These are phyloP conservation scores for Tolmerus cingulatus DNA, from an alignment of 2,888 invertebrate species.

Conservation along the genomic window DNA sequence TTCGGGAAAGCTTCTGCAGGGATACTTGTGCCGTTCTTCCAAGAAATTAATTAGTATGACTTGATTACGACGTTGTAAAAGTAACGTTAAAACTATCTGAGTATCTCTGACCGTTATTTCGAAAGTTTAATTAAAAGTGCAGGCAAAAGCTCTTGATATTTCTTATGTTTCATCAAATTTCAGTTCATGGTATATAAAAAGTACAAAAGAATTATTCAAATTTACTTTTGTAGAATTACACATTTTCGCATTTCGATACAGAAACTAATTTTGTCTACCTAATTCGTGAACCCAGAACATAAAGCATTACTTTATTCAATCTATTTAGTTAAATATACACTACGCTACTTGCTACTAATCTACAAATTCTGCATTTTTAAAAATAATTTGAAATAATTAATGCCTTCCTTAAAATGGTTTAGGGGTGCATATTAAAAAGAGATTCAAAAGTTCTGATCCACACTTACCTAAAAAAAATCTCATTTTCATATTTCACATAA, in stretches of 20 bases:
- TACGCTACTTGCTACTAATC: too few relatives aligned
- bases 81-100: conserved; percentile 23
- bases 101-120: neutral
- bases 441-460: neutral
- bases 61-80: conserved; percentile 33
- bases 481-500: neutral
- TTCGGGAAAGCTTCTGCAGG: conserved; percentile 3
- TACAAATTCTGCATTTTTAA: too few relatives aligned
- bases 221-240: neutral
- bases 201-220: neutral
- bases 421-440: neutral
- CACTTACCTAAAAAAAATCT: neutral
- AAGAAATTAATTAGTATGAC: conserved; percentile 38
- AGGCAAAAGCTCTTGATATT: neutral
- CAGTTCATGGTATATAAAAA: neutral
- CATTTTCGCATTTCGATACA: too few relatives aligned
- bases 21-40: conserved; percentile 15
- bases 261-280: too few relatives aligned
- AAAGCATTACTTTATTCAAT: too few relatives aligned
- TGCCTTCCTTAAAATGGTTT: neutral
- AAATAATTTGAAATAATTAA: neutral
- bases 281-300: too few relatives aligned
- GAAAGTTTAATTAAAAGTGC: neutral
- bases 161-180: neutral
- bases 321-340: too few relatives aligned